Evolutionary conservation across 2,113 vertebrate species (phyloP), one percentile per base, ranked within the genome.

Genomic region (Corythoichthys haematopterus): DNA sequence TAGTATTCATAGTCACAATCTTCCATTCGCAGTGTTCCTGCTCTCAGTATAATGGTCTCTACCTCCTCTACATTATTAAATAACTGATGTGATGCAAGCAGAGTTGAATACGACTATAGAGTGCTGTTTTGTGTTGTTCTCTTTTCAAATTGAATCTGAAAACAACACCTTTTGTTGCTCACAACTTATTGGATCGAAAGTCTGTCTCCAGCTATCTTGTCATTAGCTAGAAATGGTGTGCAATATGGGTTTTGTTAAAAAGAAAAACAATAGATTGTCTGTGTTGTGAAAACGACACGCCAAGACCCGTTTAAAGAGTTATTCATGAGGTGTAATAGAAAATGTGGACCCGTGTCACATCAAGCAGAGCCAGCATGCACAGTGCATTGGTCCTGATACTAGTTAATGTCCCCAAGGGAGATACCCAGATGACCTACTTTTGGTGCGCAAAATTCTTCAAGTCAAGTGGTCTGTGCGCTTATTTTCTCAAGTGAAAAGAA

Each of bases 381-480:
- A 59, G 58, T 75, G 81, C 70, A 67, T 69, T 70, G 62, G 68
- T 72, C 76, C 78, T 71, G 78, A 78, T 80, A 83, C 72, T 64
- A 81, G 79, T 85, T 80, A 76, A 88, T 86, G 85, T 83, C 87
- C 88, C 75, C 40, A 33, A 77, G 88, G 83, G 77, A 88, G 77
- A 87, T 76, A 84, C 78, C 74, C 85, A 84, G 82, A 80, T 91
- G 90, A 92, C 91, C 90, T 91, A 92, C 85, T 91, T 92, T 86
- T 76, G 68, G 74, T 58, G 66, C 78, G 84, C 79, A 85, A 85
- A 82, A 85, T 72, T 84, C 68, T 89, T 84, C 71, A 88, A 71
- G 82, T 80, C 75, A 80, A 80, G 74, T 83, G 68, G 78, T 65
- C 69, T 62, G 65, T 64, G 75, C 68, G 75, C 78, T 80, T 55